Evolutionary conservation across 2,113 vertebrate genomes (phyloP).

Genomic region (Ciconia stormi): DNA sequence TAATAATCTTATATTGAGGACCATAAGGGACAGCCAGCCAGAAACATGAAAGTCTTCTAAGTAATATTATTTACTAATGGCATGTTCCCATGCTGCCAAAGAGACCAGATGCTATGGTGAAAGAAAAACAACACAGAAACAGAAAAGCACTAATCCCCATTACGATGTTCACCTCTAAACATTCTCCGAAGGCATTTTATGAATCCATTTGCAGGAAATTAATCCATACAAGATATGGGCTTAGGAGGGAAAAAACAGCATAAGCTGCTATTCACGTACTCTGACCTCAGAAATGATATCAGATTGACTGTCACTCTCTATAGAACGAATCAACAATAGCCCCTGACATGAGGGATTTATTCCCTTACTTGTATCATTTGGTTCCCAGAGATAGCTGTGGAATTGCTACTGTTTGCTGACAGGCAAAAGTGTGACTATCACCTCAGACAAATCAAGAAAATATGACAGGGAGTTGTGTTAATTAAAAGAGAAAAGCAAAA

Average conservation of each 20-base stretch:
- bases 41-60: neutral
- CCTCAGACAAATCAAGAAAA: slow-evolving; percentile 6
- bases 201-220: slow-evolving; percentile 34
- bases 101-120: neutral
- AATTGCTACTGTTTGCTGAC: neutral
- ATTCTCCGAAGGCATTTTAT: slow-evolving; percentile 22
- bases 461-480: neutral
- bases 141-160: neutral
- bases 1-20: neutral
- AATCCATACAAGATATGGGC: neutral
- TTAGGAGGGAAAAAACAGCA: neutral
- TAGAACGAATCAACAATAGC: neutral
- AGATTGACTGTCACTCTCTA: neutral
- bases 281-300: slow-evolving; percentile 22
- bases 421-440: neutral
- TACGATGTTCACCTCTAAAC: neutral
- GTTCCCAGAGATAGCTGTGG: neutral
- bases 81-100: neutral
- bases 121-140: slow-evolving; percentile 13
- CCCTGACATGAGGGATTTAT: neutral
- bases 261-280: neutral
- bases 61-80: neutral
- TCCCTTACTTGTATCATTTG: neutral
- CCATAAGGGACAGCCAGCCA: neutral
- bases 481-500: slow-evolving; percentile 5